Base-by-base conservation (phyloP, 1,140 invertebrate genomes). In the Rhopalosiphum maidis region DNA sequence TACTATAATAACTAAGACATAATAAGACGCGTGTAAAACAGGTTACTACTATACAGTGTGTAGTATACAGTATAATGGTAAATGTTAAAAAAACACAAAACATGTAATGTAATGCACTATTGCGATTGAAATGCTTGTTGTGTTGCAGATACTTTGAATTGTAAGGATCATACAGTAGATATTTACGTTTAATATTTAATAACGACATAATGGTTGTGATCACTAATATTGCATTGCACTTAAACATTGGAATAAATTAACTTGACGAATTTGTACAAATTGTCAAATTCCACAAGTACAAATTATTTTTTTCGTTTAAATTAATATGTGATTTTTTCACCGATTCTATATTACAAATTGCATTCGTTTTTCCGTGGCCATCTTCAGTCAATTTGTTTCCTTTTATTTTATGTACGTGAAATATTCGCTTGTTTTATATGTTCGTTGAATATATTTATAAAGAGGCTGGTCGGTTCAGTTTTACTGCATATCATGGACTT, bases 121-220 rank as follows among this genome's bases (percentile, higher is more conserved):
- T n/a, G n/a, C 5, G 8, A 30, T 43, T 30, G 30, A 3, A 2
- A 30, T 90, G 89, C 46, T 21, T 90, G 37, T 68, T 90, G 54
- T 90, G 89, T 90, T 90, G 89, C 89, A 68, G 35, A 68, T 43
- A n/a, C 43, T 8, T 9, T 43, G 21, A 90, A 60, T 68, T 46
- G 30, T 60, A 90, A 60, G 88, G 88, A 30, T 41, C 25, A 9
- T 54, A 51, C 7, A 41, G 23, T 25, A 37, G 21, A 5, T 37
- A 37, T 22, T 1, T 43, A 41, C 11, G 9, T 25, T 85, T 43
- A 43, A 23, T 77, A n/a, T n/a, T 25, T 60, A 60, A 51, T 51
- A 60, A 60, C 55, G 18, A 22, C 18, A 22, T 37, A 25, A 23
- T 85, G 30, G 22, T 41, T 2, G 22, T 37, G 21, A 2, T 83